Conservation (phyloP, 2,113 vertebrate species). For the Bungarus multicinctus region DNA sequence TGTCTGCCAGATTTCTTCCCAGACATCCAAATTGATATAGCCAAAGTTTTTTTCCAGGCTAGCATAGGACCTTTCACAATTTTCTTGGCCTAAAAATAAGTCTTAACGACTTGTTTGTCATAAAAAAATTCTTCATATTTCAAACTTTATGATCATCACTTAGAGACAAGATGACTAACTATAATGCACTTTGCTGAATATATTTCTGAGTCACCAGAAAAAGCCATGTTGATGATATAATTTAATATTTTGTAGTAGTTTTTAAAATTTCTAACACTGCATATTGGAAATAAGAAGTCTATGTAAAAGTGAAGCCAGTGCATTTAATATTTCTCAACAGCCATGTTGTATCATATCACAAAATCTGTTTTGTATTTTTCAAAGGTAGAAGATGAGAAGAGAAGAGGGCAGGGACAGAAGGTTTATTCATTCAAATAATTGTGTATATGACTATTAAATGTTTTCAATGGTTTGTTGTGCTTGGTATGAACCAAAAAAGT, state of each 20-base stretch:
- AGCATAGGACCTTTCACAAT: too few relatives aligned
- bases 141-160: not conserved
- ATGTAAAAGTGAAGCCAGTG: not conserved
- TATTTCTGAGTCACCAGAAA: not conserved
- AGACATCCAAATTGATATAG: too few relatives aligned
- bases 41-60: too few relatives aligned
- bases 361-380: not conserved
- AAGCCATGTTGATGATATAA: not conserved
- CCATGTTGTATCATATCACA: not conserved
- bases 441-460: not conserved
- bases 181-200: constrained; percentile 10
- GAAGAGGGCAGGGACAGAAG: not conserved
- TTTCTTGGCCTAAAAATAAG: not conserved
- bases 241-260: not conserved
- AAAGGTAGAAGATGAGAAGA: not conserved
- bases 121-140: not conserved
- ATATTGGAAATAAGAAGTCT: not conserved
- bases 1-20: too few relatives aligned
- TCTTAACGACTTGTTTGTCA: not conserved
- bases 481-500: not conserved
- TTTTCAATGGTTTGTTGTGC: not conserved
- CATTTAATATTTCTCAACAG: not conserved
- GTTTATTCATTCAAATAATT: not conserved
- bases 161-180: fast-evolving
- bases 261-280: not conserved